Evolutionary conservation across 35 echinoderm and acorn worm species (phyloP), one percentile per base, ranked within the genome.

Genomic region (Eucidaris tribuloides): DNA sequence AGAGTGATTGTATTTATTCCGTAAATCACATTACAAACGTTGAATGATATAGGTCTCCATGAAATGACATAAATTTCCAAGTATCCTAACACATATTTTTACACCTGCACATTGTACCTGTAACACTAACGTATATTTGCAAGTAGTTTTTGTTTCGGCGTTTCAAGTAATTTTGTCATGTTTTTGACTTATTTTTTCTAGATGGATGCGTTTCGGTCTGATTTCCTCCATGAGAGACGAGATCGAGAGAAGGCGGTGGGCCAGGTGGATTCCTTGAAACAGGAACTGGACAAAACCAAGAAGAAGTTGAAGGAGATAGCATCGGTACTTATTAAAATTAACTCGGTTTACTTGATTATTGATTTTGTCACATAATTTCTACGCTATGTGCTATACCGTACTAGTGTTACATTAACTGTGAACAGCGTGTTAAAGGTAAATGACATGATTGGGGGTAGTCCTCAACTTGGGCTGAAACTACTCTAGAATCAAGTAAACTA

Each of bases 271-370:
- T 20, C 43, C 2, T 41, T 77, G 52, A 71, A 58, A 27, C 45
- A 76, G n/a, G 46, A 86, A 59, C 68, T 86, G 37, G 50, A 58
- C 7, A 76, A 86, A 45, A 35, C 43, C 15, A 86, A 86, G 68
- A 58, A 24, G 31, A 71, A 58, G 4, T 45, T 58, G 15, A 17
- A 62, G 30, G 83, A 42, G 46, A 42, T 81, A n/a, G 35, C 38
- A 74, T 36, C 14, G 49, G 56, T 61, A 60, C 35, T 15, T 14
- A 60, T 29, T 5, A 0, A 29, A 4, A 15, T 0, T n/a, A 29
- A 0, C n/a, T 23, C n/a, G n/a, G 7, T 23, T 29, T n/a, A 5
- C 57, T 15, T n/a, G 22, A 60, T 60, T 60, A 60, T 29, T 0
- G 57, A 60, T 23, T 29, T 23, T 4, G 30, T 6, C 57, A n/a